phyloP scores from a whole-genome alignment of 1,140 invertebrate genomes.

The Musca vetustissima region DNA sequence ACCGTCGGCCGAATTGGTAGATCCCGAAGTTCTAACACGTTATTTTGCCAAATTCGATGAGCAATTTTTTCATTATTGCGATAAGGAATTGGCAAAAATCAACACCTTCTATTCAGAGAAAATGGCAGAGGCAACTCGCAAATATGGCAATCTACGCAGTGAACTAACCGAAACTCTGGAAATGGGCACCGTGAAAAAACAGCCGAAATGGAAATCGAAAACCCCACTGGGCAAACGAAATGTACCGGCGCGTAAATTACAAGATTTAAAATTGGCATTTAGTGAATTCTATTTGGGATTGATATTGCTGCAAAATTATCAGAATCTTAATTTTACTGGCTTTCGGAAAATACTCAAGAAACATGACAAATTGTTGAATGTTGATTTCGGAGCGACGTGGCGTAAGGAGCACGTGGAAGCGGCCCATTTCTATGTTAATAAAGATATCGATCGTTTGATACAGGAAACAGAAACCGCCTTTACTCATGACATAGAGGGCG shows the following conservation, averaged over 20 bases:
- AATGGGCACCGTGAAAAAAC: constrained; percentile 52
- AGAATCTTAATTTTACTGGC: constrained; percentile 87
- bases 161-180: constrained; percentile 66
- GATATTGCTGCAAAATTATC: constrained; percentile 74
- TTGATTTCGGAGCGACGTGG: constrained; percentile 70
- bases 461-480: constrained; percentile 79
- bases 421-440: constrained; percentile 83
- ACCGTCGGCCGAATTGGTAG: constrained; percentile 68
- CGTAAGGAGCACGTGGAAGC: constrained; percentile 77
- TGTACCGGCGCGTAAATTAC: constrained; percentile 67
- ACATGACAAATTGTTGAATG: constrained; percentile 79
- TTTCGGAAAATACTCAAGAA: constrained; percentile 94
- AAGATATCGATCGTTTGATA: constrained; percentile 85
- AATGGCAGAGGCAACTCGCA: constrained; percentile 81
- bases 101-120: constrained; percentile 90
- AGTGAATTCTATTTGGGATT: constrained; percentile 90
- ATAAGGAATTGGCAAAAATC: constrained; percentile 83
- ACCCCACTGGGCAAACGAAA: constrained; percentile 61
- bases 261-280: constrained; percentile 88
- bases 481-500: constrained; percentile 81
- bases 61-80: constrained; percentile 82
- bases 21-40: constrained; percentile 67
- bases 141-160: constrained; percentile 73
- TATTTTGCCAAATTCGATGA: constrained; percentile 84
- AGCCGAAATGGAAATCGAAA: constrained; percentile 57